Percentiles rank a stretch among this genome's conserved stretches.
These are phyloP conservation scores for Numenius phaeopus DNA, from an alignment of 2,797 vertebrate genomes.

Conservation along the genomic window DNA sequence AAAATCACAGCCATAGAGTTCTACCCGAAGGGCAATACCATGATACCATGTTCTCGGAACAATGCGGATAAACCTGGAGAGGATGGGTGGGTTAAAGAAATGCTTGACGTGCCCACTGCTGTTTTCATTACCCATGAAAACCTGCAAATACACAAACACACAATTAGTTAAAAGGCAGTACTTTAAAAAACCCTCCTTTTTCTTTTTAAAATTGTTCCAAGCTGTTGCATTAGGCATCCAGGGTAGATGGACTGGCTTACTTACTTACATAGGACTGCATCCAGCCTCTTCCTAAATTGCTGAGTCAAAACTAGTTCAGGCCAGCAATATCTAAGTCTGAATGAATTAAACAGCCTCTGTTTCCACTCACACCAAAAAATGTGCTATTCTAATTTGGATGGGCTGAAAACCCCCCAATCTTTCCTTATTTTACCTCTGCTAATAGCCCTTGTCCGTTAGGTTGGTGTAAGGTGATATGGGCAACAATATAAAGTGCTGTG, in stretches of 20 bases:
- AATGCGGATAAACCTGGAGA: conserved; percentile 90
- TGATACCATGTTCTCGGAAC: conserved; percentile 87
- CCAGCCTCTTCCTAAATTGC: background rate
- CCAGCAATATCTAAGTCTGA: background rate
- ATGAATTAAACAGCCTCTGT: background rate
- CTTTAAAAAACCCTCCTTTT: background rate
- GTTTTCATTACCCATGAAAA: conserved; percentile 88
- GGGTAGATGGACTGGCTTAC: background rate
- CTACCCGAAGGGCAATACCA: conserved; percentile 90
- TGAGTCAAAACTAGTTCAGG: background rate
- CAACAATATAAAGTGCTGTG: background rate
- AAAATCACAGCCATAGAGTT: conserved; percentile 93
- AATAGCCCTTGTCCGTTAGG: background rate
- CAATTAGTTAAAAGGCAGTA: background rate
- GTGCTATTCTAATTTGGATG: background rate
- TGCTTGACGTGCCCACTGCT: conserved; percentile 85
- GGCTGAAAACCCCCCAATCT: background rate
- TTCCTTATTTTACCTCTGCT: background rate
- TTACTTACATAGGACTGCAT: background rate
- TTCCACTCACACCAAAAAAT: background rate
- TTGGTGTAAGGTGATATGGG: background rate
- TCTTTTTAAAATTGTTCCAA: background rate
- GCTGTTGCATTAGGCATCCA: background rate
- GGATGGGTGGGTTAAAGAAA: conserved; percentile 92
- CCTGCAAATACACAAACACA: conserved; percentile 79